Evolutionary conservation across 2,113 vertebrate species (phyloP), one percentile per base, ranked within the genome.

Genomic region (Anguilla japonica): DNA sequence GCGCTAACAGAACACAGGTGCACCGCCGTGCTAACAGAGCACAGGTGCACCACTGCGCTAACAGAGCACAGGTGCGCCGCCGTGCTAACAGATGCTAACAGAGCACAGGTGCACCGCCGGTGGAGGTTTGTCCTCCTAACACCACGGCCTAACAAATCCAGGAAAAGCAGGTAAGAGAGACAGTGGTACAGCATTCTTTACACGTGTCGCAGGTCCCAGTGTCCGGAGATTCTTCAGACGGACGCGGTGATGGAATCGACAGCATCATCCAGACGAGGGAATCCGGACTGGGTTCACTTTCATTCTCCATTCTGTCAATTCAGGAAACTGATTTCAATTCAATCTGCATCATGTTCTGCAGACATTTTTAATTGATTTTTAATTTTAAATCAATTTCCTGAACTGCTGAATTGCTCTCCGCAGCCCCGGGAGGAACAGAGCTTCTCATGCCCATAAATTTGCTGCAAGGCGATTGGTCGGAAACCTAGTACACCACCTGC

Each of bases 21-120:
- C n/a, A n/a, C n/a, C n/a, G n/a, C n/a, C n/a, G n/a, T 85, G 89
- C 87, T 91, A 86, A 91, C 89, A 91, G 90, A 93, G 91, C 91
- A 91, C 89, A 83, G 91, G 89, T 75, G n/a, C 88, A 7, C 43
- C 7, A 7, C n/a, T n/a, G n/a, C n/a, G n/a, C n/a, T n/a, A n/a
- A n/a, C n/a, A n/a, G n/a, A n/a, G n/a, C 91, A 91, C 89, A 83
- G 91, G 89, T 75, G n/a, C 88, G 43, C 43, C 7, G 43, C n/a
- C n/a, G n/a, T n/a, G n/a, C n/a, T n/a, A n/a, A n/a, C n/a, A n/a
- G n/a, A n/a, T 34, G 34, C 34, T 34, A 34, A 34, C 34, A 34
- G 34, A 34, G 1, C 34, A 34, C 34, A 34, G 34, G 34, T 34
- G 34, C 34, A 34, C 34, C 1, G 34, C 34, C 34, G 82, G 89